Conservation (phyloP, 1,140 invertebrate genomes). For the Polypedilum vanderplanki region DNA sequence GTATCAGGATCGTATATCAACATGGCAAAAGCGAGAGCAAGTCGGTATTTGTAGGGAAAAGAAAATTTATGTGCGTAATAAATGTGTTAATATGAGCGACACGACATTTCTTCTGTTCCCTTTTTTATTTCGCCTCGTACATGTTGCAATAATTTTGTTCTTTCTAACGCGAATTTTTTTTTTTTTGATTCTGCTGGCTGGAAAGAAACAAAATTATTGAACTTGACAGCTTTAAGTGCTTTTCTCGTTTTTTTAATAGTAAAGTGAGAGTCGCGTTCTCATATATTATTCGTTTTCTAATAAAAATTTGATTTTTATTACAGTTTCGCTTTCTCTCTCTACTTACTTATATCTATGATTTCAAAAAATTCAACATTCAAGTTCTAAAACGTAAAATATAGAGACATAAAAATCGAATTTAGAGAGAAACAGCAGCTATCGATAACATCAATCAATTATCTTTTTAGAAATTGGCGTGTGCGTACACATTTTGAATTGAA, state of each 20-base stretch:
- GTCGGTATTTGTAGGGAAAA: not conserved
- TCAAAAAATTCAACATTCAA: no score
- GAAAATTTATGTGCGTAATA: slow-evolving; percentile 14
- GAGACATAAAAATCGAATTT: not conserved
- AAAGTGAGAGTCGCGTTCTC: not conserved
- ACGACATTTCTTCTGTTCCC: not conserved
- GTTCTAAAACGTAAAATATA: not conserved
- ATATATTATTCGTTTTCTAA: not conserved
- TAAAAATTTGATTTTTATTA: not conserved
- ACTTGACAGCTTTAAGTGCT: not conserved
- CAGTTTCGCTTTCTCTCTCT: no score
- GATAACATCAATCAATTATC: slow-evolving; percentile 7
- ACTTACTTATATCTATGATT: no score
- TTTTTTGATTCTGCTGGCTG: no score
- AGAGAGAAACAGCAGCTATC: not conserved
- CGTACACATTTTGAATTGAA: no score
- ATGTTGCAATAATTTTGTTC: not conserved
- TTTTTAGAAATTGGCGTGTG: no score
- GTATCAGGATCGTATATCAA: no score
- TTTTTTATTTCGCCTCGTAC: not conserved
- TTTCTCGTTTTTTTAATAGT: not conserved
- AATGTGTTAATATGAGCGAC: slow-evolving; percentile 18
- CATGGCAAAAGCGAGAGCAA: not conserved
- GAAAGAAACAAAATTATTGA: not conserved
- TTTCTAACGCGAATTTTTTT: no score